Conservation (phyloP, 30 jellyfish, hydroid and myxozoan genomes). For the Sanderia malayensis region DNA sequence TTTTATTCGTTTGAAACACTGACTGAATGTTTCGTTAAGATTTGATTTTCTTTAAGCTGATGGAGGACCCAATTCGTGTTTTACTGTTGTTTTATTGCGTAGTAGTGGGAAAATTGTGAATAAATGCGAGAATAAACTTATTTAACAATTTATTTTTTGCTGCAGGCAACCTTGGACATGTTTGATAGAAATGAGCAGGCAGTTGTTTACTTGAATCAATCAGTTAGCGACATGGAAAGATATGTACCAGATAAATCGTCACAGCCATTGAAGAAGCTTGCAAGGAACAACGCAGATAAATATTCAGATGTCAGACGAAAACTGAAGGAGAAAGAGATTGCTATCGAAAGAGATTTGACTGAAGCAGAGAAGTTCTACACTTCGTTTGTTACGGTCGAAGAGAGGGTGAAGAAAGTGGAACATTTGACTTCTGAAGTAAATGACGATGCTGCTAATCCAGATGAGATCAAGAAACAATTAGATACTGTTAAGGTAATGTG, state of each 20-base stretch:
- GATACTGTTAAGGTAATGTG: conserved; percentile 33
- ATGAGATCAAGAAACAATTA: conserved; percentile 18
- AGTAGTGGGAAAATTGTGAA: too few relatives aligned
- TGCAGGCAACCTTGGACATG: conserved; percentile 57
- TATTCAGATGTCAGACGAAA: conserved; percentile 61
- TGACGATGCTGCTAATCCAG: conserved; percentile 51
- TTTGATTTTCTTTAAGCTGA: too few relatives aligned
- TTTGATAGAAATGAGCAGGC: conserved; percentile 74
- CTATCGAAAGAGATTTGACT: conserved; percentile 36
- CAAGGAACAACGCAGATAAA: conserved; percentile 62
- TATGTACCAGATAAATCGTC: conserved; percentile 56
- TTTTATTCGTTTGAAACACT: too few relatives aligned
- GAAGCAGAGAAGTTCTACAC: conserved; percentile 61
- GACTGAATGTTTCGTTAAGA: too few relatives aligned
- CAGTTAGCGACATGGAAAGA: conserved; percentile 54
- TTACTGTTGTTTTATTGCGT: too few relatives aligned
- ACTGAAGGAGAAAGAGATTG: conserved; percentile 63
- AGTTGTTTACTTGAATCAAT: conserved; percentile 48
- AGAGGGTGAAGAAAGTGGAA: conserved; percentile 41
- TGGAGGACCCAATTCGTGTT: too few relatives aligned
- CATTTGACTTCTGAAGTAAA: conserved; percentile 38
- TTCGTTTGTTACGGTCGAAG: conserved; percentile 37
- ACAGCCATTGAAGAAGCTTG: conserved; percentile 40
- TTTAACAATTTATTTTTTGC: too few relatives aligned
- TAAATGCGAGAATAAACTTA: too few relatives aligned